Evolutionary conservation across 2,113 vertebrate species (phyloP), one percentile per base, ranked within the genome.

Genomic region (Laticauda colubrina): DNA sequence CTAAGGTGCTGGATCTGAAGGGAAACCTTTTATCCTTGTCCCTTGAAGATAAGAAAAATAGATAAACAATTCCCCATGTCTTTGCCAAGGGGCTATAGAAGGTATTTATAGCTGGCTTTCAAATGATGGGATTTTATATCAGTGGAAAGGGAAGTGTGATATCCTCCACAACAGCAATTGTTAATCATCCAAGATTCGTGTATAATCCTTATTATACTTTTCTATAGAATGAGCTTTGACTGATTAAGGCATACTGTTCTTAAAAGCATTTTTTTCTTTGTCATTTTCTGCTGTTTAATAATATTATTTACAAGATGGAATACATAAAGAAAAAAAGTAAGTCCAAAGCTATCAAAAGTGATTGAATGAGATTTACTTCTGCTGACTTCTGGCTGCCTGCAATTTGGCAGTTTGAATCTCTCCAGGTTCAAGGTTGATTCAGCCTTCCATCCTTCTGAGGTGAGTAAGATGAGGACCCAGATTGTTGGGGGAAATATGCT

Each of bases 11-110:
- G 85, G 2, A 55, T 21, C 2, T 87, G 34, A 85, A 59, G 26
- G 59, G 89, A 64, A 81, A 93, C 21, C 14, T 92, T 94, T 85
- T 89, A 88, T 88, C n/a, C 75, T 86, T 89, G 87, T 88, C n/a
- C 85, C 81, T 85, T 54, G 11, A 51, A 29, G 48, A 69, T 92
- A 15, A 45, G 7, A n/a, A 18, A 18, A 14, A 26, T 18, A 92
- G 45, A 92, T 91, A 48, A 93, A 56, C 3, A 43, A 87, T 86
- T 53, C 43, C 53, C 43, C 11, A 69, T 57, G 2, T 20, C 34
- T 48, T 53, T 88, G 89, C 48, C 93, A 24, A 26, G 56, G 48
- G 81, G 14, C 9, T 54, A 69, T 0, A 0, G 90, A 88, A 91
- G 39, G 23, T 85, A 48, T 1, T 29, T 34, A 87, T 86, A 90